Percentiles rank a stretch among this genome's conserved stretches.
Evolutionary conservation across 2,888 invertebrate genomes (phyloP).

Genomic region (Cantharis rustica): DNA sequence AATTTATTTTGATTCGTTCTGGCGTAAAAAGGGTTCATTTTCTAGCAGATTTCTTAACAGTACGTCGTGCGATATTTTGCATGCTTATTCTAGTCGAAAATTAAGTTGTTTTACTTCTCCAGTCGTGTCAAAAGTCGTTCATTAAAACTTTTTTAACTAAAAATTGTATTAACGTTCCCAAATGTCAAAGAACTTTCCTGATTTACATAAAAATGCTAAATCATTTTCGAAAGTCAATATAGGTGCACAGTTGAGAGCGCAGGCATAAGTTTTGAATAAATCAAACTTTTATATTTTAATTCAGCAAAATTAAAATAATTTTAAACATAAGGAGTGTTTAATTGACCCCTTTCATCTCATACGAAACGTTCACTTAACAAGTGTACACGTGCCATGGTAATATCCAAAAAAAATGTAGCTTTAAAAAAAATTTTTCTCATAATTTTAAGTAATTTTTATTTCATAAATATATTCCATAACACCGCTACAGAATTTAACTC

Average conservation of each 20-base stretch:
- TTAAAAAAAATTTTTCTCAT: too few species aligned
- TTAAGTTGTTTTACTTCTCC: constrained; percentile 11
- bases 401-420: too few species aligned
- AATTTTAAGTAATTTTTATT: too few species aligned
- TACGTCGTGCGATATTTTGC: constrained; percentile 1
- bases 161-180: not conserved
- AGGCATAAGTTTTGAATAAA: not conserved
- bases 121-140: not conserved
- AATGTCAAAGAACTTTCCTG: not conserved
- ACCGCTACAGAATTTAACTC: too few species aligned
- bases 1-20: constrained; percentile 37
- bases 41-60: constrained; percentile 14
- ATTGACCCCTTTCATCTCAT: not conserved
- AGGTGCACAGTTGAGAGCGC: not conserved
- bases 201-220: not conserved
- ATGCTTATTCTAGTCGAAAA: constrained; percentile 8
- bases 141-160: not conserved
- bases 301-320: not conserved
- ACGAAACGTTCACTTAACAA: not conserved
- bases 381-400: too few species aligned
- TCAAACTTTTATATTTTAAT: not conserved
- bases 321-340: not conserved
- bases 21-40: constrained; percentile 38
- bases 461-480: too few species aligned
- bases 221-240: not conserved